Percentiles rank a stretch among this genome's conserved stretches.
These are phyloP conservation scores for Brachirus orientalis DNA, from an alignment of 2,113 vertebrate species.

Conservation along the genomic window DNA sequence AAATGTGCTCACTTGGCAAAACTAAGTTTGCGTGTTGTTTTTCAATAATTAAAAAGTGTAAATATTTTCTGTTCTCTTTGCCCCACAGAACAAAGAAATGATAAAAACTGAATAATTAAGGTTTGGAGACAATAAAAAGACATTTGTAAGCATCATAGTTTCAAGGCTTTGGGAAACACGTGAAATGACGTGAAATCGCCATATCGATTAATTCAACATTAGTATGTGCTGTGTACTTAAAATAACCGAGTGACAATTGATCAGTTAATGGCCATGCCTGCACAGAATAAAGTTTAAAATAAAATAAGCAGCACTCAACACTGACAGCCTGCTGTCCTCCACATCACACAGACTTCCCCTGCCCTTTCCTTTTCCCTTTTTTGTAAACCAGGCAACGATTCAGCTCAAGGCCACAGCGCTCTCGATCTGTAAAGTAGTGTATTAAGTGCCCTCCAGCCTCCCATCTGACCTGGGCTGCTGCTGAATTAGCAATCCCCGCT, in stretches of 20 bases:
- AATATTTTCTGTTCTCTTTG: too few relatives aligned
- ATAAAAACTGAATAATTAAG: too few relatives aligned
- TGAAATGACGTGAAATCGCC: too few relatives aligned
- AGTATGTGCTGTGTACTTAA: conserved; percentile 11
- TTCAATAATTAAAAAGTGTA: too few relatives aligned
- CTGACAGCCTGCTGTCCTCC: neutral
- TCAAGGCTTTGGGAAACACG: too few relatives aligned
- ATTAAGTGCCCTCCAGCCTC: conserved; percentile 54
- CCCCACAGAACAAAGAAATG: too few relatives aligned
- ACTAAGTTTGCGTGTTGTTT: neutral
- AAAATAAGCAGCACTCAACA: conserved; percentile 23
- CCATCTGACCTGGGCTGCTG: conserved; percentile 49
- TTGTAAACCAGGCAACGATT: neutral
- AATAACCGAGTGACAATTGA: conserved; percentile 35
- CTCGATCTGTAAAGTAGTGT: conserved; percentile 23
- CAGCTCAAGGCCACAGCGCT: conserved; percentile 10
- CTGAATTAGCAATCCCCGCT: conserved; percentile 58
- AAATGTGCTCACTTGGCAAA: conserved; percentile 4
- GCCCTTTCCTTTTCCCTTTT: neutral
- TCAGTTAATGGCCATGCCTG: conserved; percentile 3
- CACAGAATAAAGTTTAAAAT: conserved; percentile 7
- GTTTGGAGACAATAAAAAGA: too few relatives aligned
- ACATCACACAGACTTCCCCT: conserved; percentile 32
- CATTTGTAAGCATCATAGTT: too few relatives aligned
- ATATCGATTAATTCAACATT: too few relatives aligned